These are phyloP conservation scores for Dicrostonyx torquatus DNA, from an alignment of 2,797 vertebrate species.

Conservation along the genomic window DNA sequence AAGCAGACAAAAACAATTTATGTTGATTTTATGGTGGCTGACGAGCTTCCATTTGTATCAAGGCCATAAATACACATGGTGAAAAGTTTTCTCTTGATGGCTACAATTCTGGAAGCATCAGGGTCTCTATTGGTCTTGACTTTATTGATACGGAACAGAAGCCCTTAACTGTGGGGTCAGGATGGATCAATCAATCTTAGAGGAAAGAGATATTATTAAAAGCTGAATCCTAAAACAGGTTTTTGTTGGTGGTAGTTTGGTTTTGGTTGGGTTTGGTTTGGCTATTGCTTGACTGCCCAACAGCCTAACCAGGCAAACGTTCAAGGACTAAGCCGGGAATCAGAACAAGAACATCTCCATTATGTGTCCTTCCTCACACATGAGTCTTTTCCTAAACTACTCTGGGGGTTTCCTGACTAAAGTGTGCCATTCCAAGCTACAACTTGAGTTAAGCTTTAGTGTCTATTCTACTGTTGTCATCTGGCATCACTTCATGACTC, in stretches of 20 bases:
- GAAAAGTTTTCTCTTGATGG: background rate
- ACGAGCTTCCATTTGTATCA: conserved; percentile 64
- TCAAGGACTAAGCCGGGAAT: background rate
- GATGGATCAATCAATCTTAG: background rate
- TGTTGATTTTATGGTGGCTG: conserved; percentile 60
- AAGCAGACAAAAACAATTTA: conserved; percentile 59
- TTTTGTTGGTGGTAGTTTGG: background rate
- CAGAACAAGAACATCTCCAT: background rate
- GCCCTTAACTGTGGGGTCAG: background rate
- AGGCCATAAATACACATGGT: background rate
- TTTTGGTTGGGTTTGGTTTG: background rate
- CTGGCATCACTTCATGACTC: background rate
- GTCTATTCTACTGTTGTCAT: background rate
- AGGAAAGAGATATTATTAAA: background rate
- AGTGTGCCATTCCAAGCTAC: background rate
- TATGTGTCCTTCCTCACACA: background rate
- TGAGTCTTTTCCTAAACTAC: background rate
- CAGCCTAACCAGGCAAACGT: background rate
- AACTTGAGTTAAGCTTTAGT: background rate
- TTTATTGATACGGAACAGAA: background rate
- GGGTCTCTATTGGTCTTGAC: background rate
- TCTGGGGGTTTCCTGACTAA: background rate
- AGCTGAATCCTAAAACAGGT: background rate
- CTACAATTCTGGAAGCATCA: background rate
- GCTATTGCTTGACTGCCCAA: background rate